These are phyloP conservation scores for Yasuhikotakia modesta DNA, from an alignment of 2,797 vertebrate species.

Conservation along the genomic window DNA sequence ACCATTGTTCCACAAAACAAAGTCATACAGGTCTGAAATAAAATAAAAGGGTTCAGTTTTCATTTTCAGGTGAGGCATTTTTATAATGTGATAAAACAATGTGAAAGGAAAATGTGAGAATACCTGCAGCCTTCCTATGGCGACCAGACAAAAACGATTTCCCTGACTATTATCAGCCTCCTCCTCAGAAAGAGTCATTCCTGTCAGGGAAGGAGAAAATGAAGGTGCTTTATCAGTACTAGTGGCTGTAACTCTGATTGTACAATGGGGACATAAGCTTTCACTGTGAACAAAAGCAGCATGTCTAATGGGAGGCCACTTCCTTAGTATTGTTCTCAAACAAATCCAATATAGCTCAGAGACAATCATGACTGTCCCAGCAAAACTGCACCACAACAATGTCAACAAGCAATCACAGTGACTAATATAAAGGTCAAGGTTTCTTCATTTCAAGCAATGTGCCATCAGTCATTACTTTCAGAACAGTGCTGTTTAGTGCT, in stretches of 20 bases:
- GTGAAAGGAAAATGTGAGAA: background rate
- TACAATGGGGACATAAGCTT: background rate
- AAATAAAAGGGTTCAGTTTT: background rate
- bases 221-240: background rate
- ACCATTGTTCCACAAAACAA: too few species aligned
- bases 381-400: background rate
- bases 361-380: background rate
- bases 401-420: background rate
- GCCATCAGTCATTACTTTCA: too few species aligned
- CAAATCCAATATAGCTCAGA: background rate
- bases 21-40: too few species aligned
- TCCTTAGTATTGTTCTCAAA: conserved; percentile 14
- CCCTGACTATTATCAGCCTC: conserved; percentile 89
- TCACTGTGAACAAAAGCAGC: conserved; percentile 9
- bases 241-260: background rate
- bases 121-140: conserved; percentile 96
- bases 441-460: too few species aligned
- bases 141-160: conserved; percentile 94
- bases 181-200: conserved; percentile 89
- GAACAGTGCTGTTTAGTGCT: too few species aligned
- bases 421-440: too few species aligned
- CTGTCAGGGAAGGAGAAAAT: conserved; percentile 66
- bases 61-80: background rate
- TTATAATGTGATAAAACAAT: background rate
- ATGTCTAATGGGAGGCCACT: conserved; percentile 4